Base-by-base conservation (phyloP, 2,888 invertebrate genomes). In the Agrenia bidenticulata region DNA sequence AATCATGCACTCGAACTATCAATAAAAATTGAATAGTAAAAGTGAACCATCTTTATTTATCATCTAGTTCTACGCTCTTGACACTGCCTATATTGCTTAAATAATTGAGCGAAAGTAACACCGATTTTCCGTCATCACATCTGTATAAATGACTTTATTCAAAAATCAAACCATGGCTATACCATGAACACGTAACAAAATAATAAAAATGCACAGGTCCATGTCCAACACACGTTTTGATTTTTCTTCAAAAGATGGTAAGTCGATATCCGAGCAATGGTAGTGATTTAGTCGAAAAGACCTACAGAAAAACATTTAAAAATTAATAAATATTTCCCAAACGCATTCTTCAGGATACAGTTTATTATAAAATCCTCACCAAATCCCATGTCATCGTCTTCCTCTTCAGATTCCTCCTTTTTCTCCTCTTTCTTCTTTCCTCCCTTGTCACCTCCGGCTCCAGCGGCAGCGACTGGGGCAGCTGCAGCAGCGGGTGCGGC, bases 321-420 rank as follows among this genome's bases (percentile, higher is more conserved):
- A 62, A 53, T 41, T 41, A 13, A 21, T 51, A 51, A 45, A 11
- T 17, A 17, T 17, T 17, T 50, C 9, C 19, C 9, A 11, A 9
- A 50, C 19, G 19, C 19, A 53, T 23, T 53, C 23, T 17, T n/a
- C 32, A 11, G 32, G 11, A 11, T 32, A 32, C 32, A 32, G 32
- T 32, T 32, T 7, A 11, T 32, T 32, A 32, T 32, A 32, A 7
- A 32, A 32, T 7, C 4, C 32, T 70, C 60, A 74, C 72, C 93
- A 82, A 95, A 90, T 81, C 94, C 94, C 92, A 94, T 93, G 82
- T 94, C 94, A 77, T 93, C 93, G 67, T 89, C 89, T 80, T 91
- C 91, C 78, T 89, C 88, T 72, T 87, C 87, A 77, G 87, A 85
- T 78, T 87, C 88, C 79, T 88, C 88, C 81, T 91, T 88, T 82